Base-by-base conservation (phyloP, 2,797 vertebrate genomes). In the Poecilia picta region DNA sequence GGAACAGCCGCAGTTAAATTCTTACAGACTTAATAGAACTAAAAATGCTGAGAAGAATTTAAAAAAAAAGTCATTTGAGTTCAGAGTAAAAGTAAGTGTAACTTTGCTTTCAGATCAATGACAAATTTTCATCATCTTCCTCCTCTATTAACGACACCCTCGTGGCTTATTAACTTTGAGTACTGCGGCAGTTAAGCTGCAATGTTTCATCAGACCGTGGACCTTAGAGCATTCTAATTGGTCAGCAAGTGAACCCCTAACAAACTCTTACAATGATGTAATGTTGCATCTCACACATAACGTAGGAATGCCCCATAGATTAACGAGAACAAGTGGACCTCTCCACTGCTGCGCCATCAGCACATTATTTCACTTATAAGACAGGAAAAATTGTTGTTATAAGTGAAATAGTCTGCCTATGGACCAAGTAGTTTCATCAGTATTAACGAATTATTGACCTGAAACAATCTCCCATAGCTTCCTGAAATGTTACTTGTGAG, bases 71-170 rank as follows among this genome's bases (percentile, higher is more conserved):
- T 23, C 1, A 8, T 41, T 55, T 39, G 11, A 55, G 23, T 53
- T 53, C 31, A 39, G 33, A 49, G 36, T 36, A 46, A 36, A 76
- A 49, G 36, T 57, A 7, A 15, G n/a, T 74, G 28, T 74, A 55
- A 71, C 25, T 46, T 71, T 71, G 25, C 68, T 71, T 71, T 45
- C 68, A 71, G 73, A 74, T 74, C 39, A 74, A 28, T 74, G 11
- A 41, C 73, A 57, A 28, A 57, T 57, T 57, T 73, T 49, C 45
- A 31, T 73, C 28, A 49, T 73, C 31, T 49, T 51, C 43, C n/a
- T 71, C 68, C 68, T n/a, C 68, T 46, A 46, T 46, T 45, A 71
- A 71, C 12, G 28, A 46, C 45, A 8, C 68, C 68, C 68, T 71
- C 2, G 68, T 46, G 68, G 13, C 68, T 71, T 71, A 71, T 71